Evolutionary conservation across 2,888 invertebrate species (phyloP).

Genomic region (Lasioglossum vierecki): DNA sequence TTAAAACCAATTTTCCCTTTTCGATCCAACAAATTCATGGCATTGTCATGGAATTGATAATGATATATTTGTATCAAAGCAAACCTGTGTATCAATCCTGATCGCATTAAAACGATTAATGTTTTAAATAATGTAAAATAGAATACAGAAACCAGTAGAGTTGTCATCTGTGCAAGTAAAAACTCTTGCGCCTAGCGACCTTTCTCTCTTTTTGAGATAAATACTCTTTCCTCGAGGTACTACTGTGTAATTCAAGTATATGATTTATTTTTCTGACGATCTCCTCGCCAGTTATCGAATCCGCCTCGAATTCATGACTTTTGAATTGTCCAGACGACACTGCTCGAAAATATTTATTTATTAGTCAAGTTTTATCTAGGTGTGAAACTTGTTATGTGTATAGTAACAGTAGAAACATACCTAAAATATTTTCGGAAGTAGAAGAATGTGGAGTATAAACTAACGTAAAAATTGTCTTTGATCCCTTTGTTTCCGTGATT

Average conservation of each 20-base stretch:
- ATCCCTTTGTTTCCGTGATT: conserved; percentile 90
- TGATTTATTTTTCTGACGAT: conserved; percentile 95
- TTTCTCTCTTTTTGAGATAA: conserved; percentile 90
- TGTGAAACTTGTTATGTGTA: background rate
- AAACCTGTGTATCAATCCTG: conserved; percentile 19
- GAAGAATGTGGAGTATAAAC: conserved; percentile 86
- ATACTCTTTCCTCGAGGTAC: conserved; percentile 92
- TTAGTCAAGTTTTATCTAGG: background rate
- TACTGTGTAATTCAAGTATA: conserved; percentile 92
- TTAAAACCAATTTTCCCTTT: conserved; percentile 29
- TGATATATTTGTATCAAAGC: conserved; percentile 21
- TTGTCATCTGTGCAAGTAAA: conserved; percentile 84
- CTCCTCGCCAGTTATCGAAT: conserved; percentile 90
- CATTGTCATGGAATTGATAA: conserved; percentile 15
- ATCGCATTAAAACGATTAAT: conserved; percentile 50
- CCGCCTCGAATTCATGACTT: conserved; percentile 95
- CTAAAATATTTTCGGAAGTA: conserved; percentile 61
- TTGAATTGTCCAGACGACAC: conserved; percentile 87
- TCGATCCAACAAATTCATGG: conserved; percentile 24
- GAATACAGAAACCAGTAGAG: conserved; percentile 67
- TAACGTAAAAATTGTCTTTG: conserved; percentile 90
- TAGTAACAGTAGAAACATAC: conserved; percentile 26
- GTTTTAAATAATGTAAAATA: conserved; percentile 72
- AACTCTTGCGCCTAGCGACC: conserved; percentile 87
- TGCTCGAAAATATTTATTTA: conserved; percentile 51